A percentile compares a stretch with the other conserved stretches of the same genome.
phyloP scores from a whole-genome alignment of 2,888 invertebrate genomes.

The Lamproptera curius region DNA sequence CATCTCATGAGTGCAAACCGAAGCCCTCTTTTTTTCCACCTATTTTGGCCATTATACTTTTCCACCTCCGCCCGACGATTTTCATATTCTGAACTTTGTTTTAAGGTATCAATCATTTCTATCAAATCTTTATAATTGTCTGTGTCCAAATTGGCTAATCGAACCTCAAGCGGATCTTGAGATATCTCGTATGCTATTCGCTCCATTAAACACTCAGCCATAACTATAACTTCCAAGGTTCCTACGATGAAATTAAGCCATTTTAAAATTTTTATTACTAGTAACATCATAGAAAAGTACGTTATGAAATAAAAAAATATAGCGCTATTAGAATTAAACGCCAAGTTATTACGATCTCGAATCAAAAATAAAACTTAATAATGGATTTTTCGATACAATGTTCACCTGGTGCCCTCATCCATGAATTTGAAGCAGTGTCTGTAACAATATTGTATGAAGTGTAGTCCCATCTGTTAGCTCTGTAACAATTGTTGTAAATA shows the following conservation, averaged over 20 bases:
- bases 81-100: conserved; percentile 69
- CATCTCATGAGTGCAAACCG: conserved; percentile 80
- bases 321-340: too few species aligned
- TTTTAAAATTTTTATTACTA: too few species aligned
- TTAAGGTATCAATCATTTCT: conserved; percentile 73
- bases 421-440: conserved; percentile 36
- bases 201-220: conserved; percentile 80
- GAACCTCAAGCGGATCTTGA: conserved; percentile 76
- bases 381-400: too few species aligned
- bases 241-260: too few species aligned
- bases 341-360: too few species aligned
- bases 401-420: conserved; percentile 38
- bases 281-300: too few species aligned
- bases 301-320: too few species aligned
- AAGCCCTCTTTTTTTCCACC: conserved; percentile 85
- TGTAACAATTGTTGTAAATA: conserved; percentile 79
- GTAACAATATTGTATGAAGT: conserved; percentile 42
- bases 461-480: conserved; percentile 43
- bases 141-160: conserved; percentile 66
- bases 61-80: conserved; percentile 64
- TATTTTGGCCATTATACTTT: conserved; percentile 78
- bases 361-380: neutral
- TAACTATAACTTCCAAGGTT: conserved; percentile 71
- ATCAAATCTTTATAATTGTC: conserved; percentile 37
- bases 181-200: conserved; percentile 72